Evolutionary conservation across 2,888 invertebrate genomes (phyloP).

Genomic region (Nasonovia ribisnigri): DNA sequence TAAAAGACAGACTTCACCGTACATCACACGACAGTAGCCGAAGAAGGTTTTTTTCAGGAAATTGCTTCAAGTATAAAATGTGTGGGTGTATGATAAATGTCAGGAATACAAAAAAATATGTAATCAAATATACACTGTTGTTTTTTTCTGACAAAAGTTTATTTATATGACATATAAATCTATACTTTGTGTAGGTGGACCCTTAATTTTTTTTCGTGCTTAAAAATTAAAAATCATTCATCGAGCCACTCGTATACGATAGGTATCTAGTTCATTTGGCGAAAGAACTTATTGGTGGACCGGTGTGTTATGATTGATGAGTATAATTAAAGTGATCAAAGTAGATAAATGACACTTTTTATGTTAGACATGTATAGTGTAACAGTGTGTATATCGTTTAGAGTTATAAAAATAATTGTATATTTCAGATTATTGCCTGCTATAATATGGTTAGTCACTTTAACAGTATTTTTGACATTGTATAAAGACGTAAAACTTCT

Average conservation of each 20-base stretch:
- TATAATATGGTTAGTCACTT: too few relatives aligned
- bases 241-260: background rate
- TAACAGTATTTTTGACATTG: too few relatives aligned
- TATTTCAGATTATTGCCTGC: background rate
- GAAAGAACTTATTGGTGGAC: background rate
- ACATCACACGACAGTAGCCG: too few relatives aligned
- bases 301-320: background rate
- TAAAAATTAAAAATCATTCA: background rate
- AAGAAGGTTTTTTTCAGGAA: too few relatives aligned
- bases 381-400: too few relatives aligned
- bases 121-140: background rate
- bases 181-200: background rate
- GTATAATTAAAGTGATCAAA: background rate
- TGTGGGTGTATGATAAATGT: too few relatives aligned
- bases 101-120: background rate
- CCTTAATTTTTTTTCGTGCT: background rate
- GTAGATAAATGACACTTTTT: background rate
- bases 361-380: background rate
- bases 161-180: background rate
- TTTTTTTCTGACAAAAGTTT: background rate
- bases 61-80: background rate
- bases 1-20: too few relatives aligned
- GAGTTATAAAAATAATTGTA: background rate
- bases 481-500: too few relatives aligned
- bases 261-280: background rate